Evolutionary conservation across 2,797 vertebrate genomes (phyloP).

Genomic region (Enteromius mattozi): DNA sequence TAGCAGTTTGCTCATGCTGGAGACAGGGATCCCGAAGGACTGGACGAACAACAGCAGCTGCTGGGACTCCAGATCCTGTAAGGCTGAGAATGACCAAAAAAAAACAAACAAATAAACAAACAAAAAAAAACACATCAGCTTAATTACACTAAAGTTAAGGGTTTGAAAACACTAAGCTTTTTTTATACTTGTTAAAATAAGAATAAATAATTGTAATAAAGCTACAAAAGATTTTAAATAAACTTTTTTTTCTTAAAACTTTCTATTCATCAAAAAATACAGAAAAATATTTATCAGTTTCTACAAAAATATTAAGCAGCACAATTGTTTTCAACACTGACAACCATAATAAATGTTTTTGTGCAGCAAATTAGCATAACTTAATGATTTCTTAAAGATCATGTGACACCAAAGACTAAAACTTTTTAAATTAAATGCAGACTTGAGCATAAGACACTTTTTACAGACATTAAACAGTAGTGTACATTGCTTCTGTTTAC

Average conservation of each 20-base stretch:
- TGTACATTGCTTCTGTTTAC: neutral
- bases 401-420: neutral
- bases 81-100: conserved; percentile 73
- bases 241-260: neutral
- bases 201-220: neutral
- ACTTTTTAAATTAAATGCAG: neutral
- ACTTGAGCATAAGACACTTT: neutral
- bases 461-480: neutral
- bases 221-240: neutral
- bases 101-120: neutral
- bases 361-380: neutral
- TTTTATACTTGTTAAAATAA: neutral
- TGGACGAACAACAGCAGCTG: conserved; percentile 97
- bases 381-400: neutral
- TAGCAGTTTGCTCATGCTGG: conserved; percentile 98
- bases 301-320: neutral
- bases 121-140: neutral
- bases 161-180: neutral
- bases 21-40: conserved; percentile 98
- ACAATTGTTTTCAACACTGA: neutral
- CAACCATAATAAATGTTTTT: neutral
- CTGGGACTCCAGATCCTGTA: conserved; percentile 95
- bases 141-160: neutral
- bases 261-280: neutral
- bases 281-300: neutral